A percentile compares a stretch with the other conserved stretches of the same genome.
These are phyloP conservation scores for Linepithema humile DNA, from an alignment of 1,140 invertebrate genomes.

Conservation along the genomic window DNA sequence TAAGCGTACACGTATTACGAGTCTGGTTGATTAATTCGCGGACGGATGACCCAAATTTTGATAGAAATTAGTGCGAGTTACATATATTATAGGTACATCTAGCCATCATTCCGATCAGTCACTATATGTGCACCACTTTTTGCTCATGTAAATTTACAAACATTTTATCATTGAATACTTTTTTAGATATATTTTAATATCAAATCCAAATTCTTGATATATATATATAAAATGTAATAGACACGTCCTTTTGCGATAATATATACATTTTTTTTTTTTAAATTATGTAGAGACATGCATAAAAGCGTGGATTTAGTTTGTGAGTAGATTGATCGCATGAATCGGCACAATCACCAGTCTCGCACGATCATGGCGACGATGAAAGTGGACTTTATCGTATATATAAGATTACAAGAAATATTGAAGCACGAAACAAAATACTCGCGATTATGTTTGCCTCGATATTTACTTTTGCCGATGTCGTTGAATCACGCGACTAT, in stretches of 20 bases:
- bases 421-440: conserved; percentile 16
- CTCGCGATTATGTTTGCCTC: neutral
- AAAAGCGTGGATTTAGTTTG: neutral
- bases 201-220: too few species aligned
- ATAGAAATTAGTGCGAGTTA: neutral
- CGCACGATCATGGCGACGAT: neutral
- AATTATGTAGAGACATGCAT: neutral
- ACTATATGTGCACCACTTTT: too few species aligned
- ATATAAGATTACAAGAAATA: conserved; percentile 44
- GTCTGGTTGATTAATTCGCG: conserved; percentile 32
- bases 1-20: conserved; percentile 21
- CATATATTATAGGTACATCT: neutral
- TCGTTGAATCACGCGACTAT: conserved; percentile 33
- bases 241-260: too few species aligned
- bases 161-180: too few species aligned
- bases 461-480: conserved; percentile 21
- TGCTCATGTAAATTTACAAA: too few species aligned
- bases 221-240: too few species aligned
- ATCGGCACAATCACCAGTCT: neutral
- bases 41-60: neutral
- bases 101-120: neutral
- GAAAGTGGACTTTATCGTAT: neutral
- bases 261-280: neutral
- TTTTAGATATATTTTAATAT: too few species aligned
- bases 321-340: neutral